Base-by-base conservation (phyloP, 2,888 invertebrate genomes). In the Amiota mariae region DNA sequence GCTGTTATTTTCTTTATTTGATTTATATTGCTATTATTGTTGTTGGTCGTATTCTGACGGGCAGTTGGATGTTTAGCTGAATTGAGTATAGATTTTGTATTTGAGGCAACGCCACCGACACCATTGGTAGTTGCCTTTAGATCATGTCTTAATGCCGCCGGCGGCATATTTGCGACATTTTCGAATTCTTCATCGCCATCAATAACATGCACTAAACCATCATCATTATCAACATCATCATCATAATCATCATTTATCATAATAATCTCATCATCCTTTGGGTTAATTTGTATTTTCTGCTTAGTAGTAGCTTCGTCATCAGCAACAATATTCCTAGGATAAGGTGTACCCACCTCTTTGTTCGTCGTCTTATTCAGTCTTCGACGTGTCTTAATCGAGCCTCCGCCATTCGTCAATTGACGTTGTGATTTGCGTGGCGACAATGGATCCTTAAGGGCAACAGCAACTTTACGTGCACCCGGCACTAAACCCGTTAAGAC, bases 401-500 rank as follows among this genome's bases (percentile, higher is more conserved):
- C 77, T 56, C 76, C 77, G 36, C 36, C 36, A 36, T 36, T 36
- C 48, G 77, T 76, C 36, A 83, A 72, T 72, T 88, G 86, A 24
- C 87, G 87, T 57, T 84, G 87, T 59, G 88, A 85, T 68, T 88
- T 88, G 18, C 88, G 82, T n/a, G 87, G 87, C 64, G 87, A 88
- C 36, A 80, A 72, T 8, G 74, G 36, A 70, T 85, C 85, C 48
- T 78, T 70, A 63, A 79, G 79, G 1, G 67, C 46, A 24, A 36
- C 64, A 51, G 47, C 66, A 57, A 56, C 20, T 64, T 76, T 76
- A 6, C 76, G 75, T 20, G 72, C 76, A 10, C 80, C 77, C 8
- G 79, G 75, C 13, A 78, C 75, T 18, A 74, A 47, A 51, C 24
- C 57, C 12, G 47, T 76, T 73, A 56, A 71, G 24, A 75, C 67